Evolutionary conservation across 1,140 invertebrate genomes (phyloP).

Genomic region (Thaumatotibia leucotreta): DNA sequence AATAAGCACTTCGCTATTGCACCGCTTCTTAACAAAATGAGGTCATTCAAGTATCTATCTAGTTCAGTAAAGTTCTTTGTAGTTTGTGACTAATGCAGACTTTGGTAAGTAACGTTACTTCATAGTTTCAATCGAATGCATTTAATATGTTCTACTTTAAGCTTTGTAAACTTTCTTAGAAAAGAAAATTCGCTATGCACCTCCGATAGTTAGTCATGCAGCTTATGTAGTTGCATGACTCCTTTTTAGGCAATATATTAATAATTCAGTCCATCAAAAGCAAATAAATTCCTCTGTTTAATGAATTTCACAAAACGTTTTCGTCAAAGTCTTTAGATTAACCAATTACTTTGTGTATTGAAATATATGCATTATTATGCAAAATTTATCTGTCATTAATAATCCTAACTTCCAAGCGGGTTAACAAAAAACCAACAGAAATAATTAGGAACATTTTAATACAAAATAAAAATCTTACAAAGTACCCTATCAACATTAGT

Average conservation of each 20-base stretch:
- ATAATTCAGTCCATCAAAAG: not conserved
- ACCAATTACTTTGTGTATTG: too few species aligned
- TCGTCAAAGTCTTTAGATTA: too few species aligned
- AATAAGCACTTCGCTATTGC: too few species aligned
- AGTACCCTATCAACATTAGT: slow-evolving; percentile 50
- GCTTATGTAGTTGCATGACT: not conserved
- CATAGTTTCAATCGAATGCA: not conserved
- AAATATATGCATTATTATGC: not conserved
- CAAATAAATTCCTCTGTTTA: not conserved
- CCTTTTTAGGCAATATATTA: not conserved
- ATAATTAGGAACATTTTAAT: slow-evolving; percentile 70
- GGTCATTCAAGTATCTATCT: not conserved
- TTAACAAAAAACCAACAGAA: slow-evolving; percentile 44
- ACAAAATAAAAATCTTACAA: slow-evolving; percentile 53
- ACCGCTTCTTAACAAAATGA: not conserved
- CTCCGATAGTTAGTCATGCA: not conserved
- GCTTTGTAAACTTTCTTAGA: not conserved
- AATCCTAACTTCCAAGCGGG: slow-evolving; percentile 26
- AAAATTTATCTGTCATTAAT: not conserved
- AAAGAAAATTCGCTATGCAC: not conserved
- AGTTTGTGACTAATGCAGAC: not conserved
- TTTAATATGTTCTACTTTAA: too few species aligned
- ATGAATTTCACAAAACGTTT: too few species aligned
- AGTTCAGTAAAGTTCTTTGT: not conserved
- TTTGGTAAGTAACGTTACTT: not conserved